phyloP scores from a whole-genome alignment of 2,888 invertebrate species.

The Lycophotia porphyrea region DNA sequence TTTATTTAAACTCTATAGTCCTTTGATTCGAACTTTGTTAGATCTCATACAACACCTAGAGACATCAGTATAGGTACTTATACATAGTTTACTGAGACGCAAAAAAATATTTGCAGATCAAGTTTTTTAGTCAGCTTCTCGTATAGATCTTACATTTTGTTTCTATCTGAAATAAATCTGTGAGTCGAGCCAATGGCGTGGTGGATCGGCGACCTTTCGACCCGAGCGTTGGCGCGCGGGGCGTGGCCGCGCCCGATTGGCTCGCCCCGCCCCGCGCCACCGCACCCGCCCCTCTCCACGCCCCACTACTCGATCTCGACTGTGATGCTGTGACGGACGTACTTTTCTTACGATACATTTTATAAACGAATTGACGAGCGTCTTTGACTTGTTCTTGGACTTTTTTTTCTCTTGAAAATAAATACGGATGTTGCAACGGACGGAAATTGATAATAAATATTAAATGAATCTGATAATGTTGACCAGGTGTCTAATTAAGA shows the following conservation, averaged over 20 bases:
- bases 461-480: slow-evolving; percentile 38
- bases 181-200: slow-evolving; percentile 79
- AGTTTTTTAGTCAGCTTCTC: slow-evolving; percentile 24
- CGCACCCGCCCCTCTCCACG: slow-evolving; percentile 76
- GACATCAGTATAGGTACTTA: neutral
- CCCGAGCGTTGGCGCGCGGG: slow-evolving; percentile 83
- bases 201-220: slow-evolving; percentile 84
- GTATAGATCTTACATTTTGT: slow-evolving; percentile 34
- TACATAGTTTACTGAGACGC: slow-evolving; percentile 1
- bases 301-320: slow-evolving; percentile 72
- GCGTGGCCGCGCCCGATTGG: slow-evolving; percentile 88
- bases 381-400: slow-evolving; percentile 28
- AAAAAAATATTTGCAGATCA: slow-evolving; percentile 14
- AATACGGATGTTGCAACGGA: slow-evolving; percentile 53
- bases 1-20: neutral
- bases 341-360: slow-evolving; percentile 63
- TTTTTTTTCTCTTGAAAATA: slow-evolving; percentile 33
- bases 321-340: slow-evolving; percentile 69
- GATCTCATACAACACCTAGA: neutral
- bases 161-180: slow-evolving; percentile 65
- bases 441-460: slow-evolving; percentile 63
- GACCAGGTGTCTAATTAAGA: slow-evolving; percentile 23
- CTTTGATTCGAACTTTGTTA: slow-evolving; percentile 1
- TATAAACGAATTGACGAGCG: slow-evolving; percentile 40
- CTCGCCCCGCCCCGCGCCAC: slow-evolving; percentile 76